Percentiles rank a stretch among this genome's conserved stretches.
Evolutionary conservation across 2,797 vertebrate genomes (phyloP).

Genomic region (Podargus strigoides): DNA sequence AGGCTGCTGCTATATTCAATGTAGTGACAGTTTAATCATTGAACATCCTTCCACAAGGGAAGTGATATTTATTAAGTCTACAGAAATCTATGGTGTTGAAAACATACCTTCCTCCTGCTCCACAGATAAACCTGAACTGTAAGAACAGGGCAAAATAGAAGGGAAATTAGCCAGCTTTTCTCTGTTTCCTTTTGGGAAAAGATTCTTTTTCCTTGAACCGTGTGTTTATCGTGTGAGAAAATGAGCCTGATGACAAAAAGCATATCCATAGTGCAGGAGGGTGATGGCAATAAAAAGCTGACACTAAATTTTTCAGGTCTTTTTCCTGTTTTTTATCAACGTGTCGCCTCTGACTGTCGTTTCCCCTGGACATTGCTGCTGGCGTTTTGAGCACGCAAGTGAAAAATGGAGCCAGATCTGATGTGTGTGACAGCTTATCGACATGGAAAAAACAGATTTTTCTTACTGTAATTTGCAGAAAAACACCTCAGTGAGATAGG

Average conservation of each 20-base stretch:
- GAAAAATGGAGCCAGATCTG: not conserved
- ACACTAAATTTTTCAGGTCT: not conserved
- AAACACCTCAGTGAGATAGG: not conserved
- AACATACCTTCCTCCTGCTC: not conserved
- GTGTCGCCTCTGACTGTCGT: not conserved
- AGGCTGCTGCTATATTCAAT: not conserved
- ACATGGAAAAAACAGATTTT: not conserved
- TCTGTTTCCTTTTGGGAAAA: constrained; percentile 31
- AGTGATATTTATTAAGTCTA: not conserved
- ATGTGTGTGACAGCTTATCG: not conserved
- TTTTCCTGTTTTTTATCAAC: constrained; percentile 47
- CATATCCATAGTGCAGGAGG: rapidly evolving
- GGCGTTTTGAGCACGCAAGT: not conserved
- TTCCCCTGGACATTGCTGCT: not conserved
- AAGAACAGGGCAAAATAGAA: not conserved
- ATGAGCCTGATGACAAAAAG: not conserved
- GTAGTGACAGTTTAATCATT: not conserved
- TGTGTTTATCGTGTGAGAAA: not conserved
- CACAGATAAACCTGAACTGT: not conserved
- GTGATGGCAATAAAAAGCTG: constrained; percentile 14
- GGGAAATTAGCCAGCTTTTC: constrained; percentile 14
- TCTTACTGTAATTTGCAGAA: not conserved
- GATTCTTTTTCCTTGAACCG: constrained; percentile 1
- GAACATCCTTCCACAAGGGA: not conserved
- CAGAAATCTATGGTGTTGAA: not conserved